phyloP scores from a whole-genome alignment of 1,140 invertebrate genomes.

The Dendroctonus valens region DNA sequence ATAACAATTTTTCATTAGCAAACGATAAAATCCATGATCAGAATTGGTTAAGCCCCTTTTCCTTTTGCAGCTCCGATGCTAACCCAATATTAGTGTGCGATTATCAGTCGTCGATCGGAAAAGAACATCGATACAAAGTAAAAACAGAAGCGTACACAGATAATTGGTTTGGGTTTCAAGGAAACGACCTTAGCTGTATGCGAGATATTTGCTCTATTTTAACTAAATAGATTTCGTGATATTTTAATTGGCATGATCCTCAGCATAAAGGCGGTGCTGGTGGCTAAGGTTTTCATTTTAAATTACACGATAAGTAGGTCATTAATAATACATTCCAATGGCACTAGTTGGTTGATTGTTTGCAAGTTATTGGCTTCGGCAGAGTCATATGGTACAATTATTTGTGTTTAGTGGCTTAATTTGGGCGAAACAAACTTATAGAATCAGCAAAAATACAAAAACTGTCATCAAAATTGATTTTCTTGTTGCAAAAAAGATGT shows the following conservation, averaged over 20 bases:
- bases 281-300: slow-evolving; percentile 21
- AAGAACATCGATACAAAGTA: slow-evolving; percentile 5
- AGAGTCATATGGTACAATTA: too few species aligned
- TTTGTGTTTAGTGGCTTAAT: too few species aligned
- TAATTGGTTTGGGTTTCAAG: slow-evolving; percentile 15
- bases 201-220: slow-evolving; percentile 28
- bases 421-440: too few species aligned
- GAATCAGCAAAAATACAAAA: too few species aligned
- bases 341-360: slow-evolving; percentile 2
- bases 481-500: too few species aligned
- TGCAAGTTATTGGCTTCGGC: too few species aligned
- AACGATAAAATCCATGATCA: slow-evolving; percentile 15
- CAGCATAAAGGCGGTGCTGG: slow-evolving; percentile 11
- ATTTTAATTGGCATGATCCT: slow-evolving; percentile 23
- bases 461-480: too few species aligned
- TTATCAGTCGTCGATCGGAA: slow-evolving; percentile 10
- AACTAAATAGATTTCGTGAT: slow-evolving; percentile 13
- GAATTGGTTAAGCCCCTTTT: slow-evolving; percentile 9
- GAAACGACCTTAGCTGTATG: slow-evolving; percentile 20
- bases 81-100: slow-evolving; percentile 18
- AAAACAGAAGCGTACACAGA: slow-evolving; percentile 1
- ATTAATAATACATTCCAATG: slow-evolving; percentile 21
- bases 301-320: slow-evolving; percentile 19
- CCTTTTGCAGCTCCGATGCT: not conserved
- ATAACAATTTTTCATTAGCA: slow-evolving; percentile 4